Conservation (phyloP, 37 sponge, comb jelly and placozoan species). For the Crambe crambe region DNA sequence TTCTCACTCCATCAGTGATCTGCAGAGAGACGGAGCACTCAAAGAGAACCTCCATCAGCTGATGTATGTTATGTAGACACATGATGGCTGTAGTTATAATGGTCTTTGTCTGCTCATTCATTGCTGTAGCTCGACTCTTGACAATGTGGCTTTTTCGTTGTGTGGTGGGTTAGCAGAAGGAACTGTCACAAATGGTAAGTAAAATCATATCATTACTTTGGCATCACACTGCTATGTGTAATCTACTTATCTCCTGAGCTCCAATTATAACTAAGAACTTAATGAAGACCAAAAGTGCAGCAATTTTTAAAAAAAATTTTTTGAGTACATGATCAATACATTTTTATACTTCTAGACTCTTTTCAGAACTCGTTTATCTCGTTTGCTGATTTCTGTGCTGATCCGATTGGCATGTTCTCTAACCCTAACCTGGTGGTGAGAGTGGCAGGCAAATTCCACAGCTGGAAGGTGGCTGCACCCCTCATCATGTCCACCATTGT, state of each 20-base stretch:
- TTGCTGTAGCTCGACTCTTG: slow-evolving; percentile 20
- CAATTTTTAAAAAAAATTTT: no score
- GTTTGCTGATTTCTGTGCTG: slow-evolving; percentile 58
- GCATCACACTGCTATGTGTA: no score
- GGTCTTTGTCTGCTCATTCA: not conserved
- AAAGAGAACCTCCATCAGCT: slow-evolving; percentile 15
- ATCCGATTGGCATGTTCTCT: slow-evolving; percentile 30
- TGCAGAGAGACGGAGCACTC: not conserved
- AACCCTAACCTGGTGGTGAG: slow-evolving; percentile 76
- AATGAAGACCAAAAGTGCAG: no score
- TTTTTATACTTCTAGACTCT: slow-evolving; percentile 50
- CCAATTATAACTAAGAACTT: no score
- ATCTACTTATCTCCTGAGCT: no score
- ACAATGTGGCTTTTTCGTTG: slow-evolving; percentile 57
- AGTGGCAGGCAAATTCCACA: slow-evolving; percentile 73
- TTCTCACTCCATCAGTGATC: not conserved
- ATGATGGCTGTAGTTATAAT: not conserved
- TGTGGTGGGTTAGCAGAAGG: slow-evolving; percentile 71
- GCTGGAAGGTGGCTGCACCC: slow-evolving; percentile 80
- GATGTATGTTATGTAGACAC: slow-evolving; percentile 9
- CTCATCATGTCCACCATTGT: slow-evolving; percentile 77
- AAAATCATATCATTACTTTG: no score
- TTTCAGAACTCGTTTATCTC: slow-evolving; percentile 60
- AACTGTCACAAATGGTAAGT: slow-evolving; percentile 42
- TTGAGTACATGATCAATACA: no score